These are phyloP conservation scores for Vidua chalybeata DNA, from an alignment of 2,113 vertebrate species.

Conservation along the genomic window DNA sequence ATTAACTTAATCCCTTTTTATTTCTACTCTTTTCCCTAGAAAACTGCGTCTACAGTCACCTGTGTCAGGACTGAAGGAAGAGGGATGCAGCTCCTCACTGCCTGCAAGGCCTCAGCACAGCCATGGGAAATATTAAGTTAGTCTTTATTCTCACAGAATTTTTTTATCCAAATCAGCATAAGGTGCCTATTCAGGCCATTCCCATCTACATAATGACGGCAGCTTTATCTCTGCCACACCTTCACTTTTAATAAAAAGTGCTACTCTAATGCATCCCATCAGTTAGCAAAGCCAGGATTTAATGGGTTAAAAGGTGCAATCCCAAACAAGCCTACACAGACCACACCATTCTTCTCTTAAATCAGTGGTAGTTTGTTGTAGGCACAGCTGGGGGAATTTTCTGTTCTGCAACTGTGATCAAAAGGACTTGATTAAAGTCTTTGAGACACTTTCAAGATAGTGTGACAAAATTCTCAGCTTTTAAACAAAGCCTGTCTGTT, in stretches of 20 bases:
- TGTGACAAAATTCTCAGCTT: slow-evolving; percentile 39
- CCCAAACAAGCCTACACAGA: neutral
- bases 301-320: neutral
- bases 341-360: neutral
- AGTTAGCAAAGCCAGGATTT: neutral
- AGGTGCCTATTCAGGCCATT: neutral
- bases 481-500: slow-evolving; percentile 27
- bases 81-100: accelerated
- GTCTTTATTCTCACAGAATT: neutral
- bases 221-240: neutral
- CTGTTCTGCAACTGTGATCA: slow-evolving; percentile 36
- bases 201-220: neutral
- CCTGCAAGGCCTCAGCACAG: neutral
- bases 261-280: no score
- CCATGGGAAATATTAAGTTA: neutral
- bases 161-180: neutral
- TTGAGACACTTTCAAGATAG: neutral
- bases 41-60: neutral
- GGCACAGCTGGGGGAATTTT: neutral
- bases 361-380: neutral
- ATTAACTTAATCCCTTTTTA: neutral
- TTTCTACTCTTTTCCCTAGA: neutral
- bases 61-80: neutral
- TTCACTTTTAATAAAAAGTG: neutral
- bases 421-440: slow-evolving; percentile 38